These are phyloP conservation scores for Amorpha juglandis DNA, from an alignment of 2,888 invertebrate genomes.

Conservation along the genomic window DNA sequence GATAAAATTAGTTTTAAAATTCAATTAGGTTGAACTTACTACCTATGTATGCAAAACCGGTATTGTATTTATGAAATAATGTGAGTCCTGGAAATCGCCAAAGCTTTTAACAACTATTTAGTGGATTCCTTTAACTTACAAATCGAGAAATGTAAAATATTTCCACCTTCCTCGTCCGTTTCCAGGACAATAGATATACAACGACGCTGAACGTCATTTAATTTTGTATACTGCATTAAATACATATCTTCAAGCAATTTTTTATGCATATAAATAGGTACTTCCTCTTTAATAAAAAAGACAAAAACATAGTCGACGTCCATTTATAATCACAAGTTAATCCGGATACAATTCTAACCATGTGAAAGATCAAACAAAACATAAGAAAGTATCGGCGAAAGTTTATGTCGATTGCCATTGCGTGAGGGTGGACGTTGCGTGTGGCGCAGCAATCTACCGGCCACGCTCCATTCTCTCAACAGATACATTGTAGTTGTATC, in stretches of 20 bases:
- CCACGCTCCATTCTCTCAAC: slow-evolving; percentile 74
- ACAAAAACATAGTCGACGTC: not conserved
- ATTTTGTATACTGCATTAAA: too few species aligned
- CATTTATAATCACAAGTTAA: not conserved
- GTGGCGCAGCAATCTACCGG: slow-evolving; percentile 75
- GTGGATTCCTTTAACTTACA: not conserved
- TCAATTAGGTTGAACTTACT: not conserved
- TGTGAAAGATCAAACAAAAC: slow-evolving; percentile 23
- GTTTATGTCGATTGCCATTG: slow-evolving; percentile 71
- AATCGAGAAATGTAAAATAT: too few species aligned
- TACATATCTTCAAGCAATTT: too few species aligned
- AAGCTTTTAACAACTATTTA: not conserved
- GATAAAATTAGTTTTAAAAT: not conserved
- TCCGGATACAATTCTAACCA: slow-evolving; percentile 19
- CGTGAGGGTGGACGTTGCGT: slow-evolving; percentile 76
- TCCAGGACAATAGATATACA: too few species aligned
- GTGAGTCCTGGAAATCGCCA: not conserved
- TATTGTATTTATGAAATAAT: not conserved
- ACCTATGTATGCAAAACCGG: not conserved
- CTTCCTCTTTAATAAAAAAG: not conserved
- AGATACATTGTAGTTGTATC: slow-evolving; percentile 45
- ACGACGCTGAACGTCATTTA: too few species aligned
- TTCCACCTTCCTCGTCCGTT: too few species aligned
- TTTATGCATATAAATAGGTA: too few species aligned
- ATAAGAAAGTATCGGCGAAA: slow-evolving; percentile 54